Conservation (phyloP, 2,888 invertebrate species). For the Dioctria rufipes region DNA sequence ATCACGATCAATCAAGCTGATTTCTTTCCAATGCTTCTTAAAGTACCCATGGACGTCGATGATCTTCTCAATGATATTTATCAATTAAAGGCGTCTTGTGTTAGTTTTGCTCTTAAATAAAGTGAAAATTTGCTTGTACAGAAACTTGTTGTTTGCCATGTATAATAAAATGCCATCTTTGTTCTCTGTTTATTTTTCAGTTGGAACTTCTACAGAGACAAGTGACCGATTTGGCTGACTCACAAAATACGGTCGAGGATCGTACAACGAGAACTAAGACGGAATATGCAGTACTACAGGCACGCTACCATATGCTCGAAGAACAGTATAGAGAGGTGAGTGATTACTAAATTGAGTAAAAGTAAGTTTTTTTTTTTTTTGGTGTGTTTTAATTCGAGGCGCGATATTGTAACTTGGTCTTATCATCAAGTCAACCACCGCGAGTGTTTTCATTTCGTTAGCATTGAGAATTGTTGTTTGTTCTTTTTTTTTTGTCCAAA, state of each 20-base stretch:
- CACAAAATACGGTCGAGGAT: constrained; percentile 89
- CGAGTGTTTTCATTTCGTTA: background rate
- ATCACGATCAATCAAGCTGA: constrained; percentile 22
- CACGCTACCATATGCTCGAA: constrained; percentile 92
- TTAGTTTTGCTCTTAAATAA: constrained; percentile 64
- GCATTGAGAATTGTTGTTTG: constrained; percentile 4
- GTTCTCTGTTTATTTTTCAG: constrained; percentile 72
- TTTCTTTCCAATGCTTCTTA: constrained; percentile 26
- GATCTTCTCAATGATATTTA: constrained; percentile 69
- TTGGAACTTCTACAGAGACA: constrained; percentile 94
- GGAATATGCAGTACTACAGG: constrained; percentile 92
- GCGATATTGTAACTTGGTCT: background rate
- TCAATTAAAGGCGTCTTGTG: constrained; percentile 69
- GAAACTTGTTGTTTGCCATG: constrained; percentile 62
- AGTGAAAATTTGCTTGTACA: background rate
- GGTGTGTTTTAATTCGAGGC: background rate
- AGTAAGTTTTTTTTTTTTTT: background rate
- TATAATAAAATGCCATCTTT: constrained; percentile 26
- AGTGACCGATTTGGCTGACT: constrained; percentile 90
- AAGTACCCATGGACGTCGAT: constrained; percentile 68
- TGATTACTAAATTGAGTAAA: constrained; percentile 29
- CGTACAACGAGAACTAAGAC: constrained; percentile 91
- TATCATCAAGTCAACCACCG: background rate
- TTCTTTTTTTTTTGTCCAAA: background rate
- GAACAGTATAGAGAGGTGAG: constrained; percentile 80